These are phyloP conservation scores for Urosaurus nigricauda DNA, from an alignment of 2,797 vertebrate species.

Conservation along the genomic window DNA sequence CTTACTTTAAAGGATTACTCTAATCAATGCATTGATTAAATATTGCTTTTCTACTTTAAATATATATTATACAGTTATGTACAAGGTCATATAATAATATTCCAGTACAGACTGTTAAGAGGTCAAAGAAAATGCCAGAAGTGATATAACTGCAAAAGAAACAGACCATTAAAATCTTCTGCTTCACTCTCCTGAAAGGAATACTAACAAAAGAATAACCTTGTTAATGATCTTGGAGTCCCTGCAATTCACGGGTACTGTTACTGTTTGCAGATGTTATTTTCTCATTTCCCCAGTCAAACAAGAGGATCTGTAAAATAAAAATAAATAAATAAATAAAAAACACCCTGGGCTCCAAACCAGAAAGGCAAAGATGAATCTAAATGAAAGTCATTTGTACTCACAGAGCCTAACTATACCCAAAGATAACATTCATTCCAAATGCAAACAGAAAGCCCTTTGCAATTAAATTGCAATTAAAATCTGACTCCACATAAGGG, in stretches of 20 bases:
- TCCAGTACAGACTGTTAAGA: neutral
- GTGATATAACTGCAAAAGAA: constrained; percentile 5
- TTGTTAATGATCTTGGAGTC: constrained; percentile 18
- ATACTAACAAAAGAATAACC: constrained; percentile 8
- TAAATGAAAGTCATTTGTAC: constrained; percentile 23
- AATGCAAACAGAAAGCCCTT: constrained; percentile 6
- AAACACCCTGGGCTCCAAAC: neutral
- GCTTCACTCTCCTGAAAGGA: constrained; percentile 25
- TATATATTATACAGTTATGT: neutral
- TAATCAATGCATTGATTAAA: neutral
- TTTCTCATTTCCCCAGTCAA: constrained; percentile 20
- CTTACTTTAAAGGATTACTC: neutral
- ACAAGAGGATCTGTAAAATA: neutral
- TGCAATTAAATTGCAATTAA: constrained; percentile 36
- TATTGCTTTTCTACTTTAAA: neutral
- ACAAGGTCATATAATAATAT: neutral
- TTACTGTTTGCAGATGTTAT: constrained; percentile 34
- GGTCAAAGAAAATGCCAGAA: neutral
- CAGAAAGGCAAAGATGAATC: constrained; percentile 12
- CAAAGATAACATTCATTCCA: constrained; percentile 17
- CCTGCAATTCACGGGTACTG: constrained; percentile 11
- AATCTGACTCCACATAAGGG: constrained; percentile 20
- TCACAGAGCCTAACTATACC: neutral
- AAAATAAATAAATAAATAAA: neutral
- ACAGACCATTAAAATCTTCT: constrained; percentile 22